Evolutionary conservation across 2,888 invertebrate genomes (phyloP).

Genomic region (Drepanosiphum platanoidis): DNA sequence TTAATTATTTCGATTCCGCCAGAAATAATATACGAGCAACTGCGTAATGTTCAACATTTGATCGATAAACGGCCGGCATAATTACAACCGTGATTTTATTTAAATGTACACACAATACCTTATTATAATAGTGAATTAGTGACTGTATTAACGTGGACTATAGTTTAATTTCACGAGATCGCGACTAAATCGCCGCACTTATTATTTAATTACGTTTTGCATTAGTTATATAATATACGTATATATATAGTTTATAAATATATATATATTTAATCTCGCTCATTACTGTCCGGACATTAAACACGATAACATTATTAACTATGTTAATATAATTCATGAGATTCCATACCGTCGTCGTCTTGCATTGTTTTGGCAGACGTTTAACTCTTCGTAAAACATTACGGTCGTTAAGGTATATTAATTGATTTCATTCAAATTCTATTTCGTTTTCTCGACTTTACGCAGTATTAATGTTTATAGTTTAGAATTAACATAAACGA

Average conservation of each 20-base stretch:
- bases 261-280: neutral
- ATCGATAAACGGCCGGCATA: too few relatives aligned
- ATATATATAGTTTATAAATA: too few relatives aligned
- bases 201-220: neutral
- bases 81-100: too few relatives aligned
- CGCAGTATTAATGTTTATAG: neutral
- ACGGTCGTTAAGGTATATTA: neutral
- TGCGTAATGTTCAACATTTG: too few relatives aligned
- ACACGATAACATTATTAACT: neutral
- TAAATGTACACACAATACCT: too few relatives aligned
- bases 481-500: constrained; percentile 1
- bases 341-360: neutral
- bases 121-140: too few relatives aligned
- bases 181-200: neutral
- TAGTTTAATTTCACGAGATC: neutral
- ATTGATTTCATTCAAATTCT: neutral
- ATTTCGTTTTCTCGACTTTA: neutral
- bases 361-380: neutral
- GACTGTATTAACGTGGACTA: too few relatives aligned
- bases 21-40: too few relatives aligned
- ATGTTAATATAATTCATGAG: neutral
- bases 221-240: too few relatives aligned
- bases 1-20: too few relatives aligned
- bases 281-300: neutral
- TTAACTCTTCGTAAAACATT: neutral